Base-by-base conservation (phyloP, 1,140 invertebrate genomes). In the Pseudomyrmex cubaensis region DNA sequence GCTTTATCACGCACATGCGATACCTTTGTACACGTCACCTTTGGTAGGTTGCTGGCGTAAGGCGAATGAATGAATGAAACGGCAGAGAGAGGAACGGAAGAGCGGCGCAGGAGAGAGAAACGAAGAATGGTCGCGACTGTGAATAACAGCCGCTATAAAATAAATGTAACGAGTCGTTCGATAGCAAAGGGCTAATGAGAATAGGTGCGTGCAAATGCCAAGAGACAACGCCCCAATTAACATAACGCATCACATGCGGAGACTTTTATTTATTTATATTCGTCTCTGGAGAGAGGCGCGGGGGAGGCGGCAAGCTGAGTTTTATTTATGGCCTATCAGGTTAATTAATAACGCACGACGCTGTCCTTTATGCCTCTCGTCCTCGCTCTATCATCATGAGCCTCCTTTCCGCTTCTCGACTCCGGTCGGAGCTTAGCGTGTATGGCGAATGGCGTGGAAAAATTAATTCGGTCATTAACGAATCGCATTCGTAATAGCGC, bases 201-300 rank as follows among this genome's bases (percentile, higher is more conserved):
- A 92, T 93, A 93, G 93, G 93, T 93, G 93, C 93, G 93, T 93
- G 87, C 84, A 86, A 87, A 91, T 90, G 89, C 86, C 84, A 72
- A 10, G 91, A 93, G 94, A 94, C 94, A 94, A 94, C 94, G 94
- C 94, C 94, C 93, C 92, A 94, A 94, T 94, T 94, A 94, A 94
- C 93, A 93, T 94, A 94, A 94, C 93, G 89, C 94, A 92, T 92
- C 89, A 83, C 78, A 82, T 74, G 78, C 85, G 86, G 83, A 57
- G 90, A 93, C 91, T 91, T 94, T 93, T 94, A 93, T 94, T 94
- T 94, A 94, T 94, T 94, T 94, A 94, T 94, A 93, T 94, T 94
- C 88, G 91, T 92, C 93, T 93, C 93, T 74, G 69, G 92, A 90
- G 93, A 92, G 56, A 61, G 56, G 63, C n/a, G 83, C 66, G 84